phyloP scores from a whole-genome alignment of 2,797 vertebrate species.

The Heliangelus exortis region DNA sequence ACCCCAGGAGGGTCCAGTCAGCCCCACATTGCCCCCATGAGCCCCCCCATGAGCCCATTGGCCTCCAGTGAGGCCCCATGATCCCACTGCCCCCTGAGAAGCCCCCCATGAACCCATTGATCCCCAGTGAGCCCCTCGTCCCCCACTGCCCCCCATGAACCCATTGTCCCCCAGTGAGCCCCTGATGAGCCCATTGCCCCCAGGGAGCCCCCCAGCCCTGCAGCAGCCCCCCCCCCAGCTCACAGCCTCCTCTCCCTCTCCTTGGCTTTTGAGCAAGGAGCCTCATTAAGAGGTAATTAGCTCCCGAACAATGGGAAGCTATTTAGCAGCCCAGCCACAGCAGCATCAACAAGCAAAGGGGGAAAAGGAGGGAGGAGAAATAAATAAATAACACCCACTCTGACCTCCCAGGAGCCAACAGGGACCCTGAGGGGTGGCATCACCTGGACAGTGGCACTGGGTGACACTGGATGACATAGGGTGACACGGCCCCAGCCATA shows the following conservation, averaged over 20 bases:
- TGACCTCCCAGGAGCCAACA: neutral
- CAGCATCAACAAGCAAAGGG: constrained; percentile 52
- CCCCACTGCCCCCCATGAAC: too few species aligned
- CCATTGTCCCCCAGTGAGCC: too few species aligned
- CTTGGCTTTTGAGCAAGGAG: constrained; percentile 21
- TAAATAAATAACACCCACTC: constrained; percentile 12
- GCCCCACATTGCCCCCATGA: too few species aligned
- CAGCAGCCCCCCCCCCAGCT: neutral
- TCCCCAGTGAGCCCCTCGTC: too few species aligned
- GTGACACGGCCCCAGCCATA: accelerated
- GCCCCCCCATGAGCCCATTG: too few species aligned
- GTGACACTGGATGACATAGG: neutral
- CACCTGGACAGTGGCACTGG: neutral
- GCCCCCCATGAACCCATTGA: too few species aligned
- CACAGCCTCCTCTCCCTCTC: neutral
- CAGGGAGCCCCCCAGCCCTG: neutral
- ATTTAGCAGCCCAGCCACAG: constrained; percentile 66
- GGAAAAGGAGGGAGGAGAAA: constrained; percentile 14
- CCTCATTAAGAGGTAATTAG: constrained; percentile 75
- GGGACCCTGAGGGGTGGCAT: neutral
- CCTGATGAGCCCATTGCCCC: too few species aligned
- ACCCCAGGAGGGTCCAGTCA: neutral
- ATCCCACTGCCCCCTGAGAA: too few species aligned
- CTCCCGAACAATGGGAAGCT: constrained; percentile 63
- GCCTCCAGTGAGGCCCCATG: too few species aligned